These are phyloP conservation scores for Oedothorax gibbosus DNA, from an alignment of 1,140 invertebrate species.

Conservation along the genomic window DNA sequence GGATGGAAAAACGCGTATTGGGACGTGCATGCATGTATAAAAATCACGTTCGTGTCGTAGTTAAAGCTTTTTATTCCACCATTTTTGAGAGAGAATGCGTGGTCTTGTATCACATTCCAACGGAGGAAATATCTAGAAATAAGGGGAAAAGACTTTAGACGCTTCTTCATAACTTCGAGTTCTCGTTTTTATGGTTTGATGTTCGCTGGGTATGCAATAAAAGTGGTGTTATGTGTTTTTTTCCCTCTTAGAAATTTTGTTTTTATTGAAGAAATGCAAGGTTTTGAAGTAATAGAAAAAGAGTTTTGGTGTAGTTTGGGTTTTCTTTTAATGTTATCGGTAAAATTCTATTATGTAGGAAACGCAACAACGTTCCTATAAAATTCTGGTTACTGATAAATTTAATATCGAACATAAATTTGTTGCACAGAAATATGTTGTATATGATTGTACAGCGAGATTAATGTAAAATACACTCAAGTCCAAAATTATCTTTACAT, in stretches of 20 bases:
- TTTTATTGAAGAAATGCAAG: neutral
- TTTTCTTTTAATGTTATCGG: too few species aligned
- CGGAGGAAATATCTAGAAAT: neutral
- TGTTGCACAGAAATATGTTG: too few species aligned
- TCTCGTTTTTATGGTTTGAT: slow-evolving; percentile 19
- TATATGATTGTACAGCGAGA: too few species aligned
- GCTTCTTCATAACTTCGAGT: neutral
- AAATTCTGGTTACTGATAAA: too few species aligned
- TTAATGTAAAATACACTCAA: too few species aligned
- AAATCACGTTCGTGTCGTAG: slow-evolving; percentile 7
- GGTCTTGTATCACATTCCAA: slow-evolving; percentile 1
- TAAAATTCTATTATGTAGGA: too few species aligned
- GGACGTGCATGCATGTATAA: neutral
- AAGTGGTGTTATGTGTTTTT: neutral
- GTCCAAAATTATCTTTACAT: too few species aligned
- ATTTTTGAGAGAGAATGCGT: neutral
- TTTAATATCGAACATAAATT: too few species aligned
- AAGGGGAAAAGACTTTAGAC: neutral
- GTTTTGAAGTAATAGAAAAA: too few species aligned
- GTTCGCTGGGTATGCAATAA: slow-evolving; percentile 18
- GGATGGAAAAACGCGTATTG: neutral
- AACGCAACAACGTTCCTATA: too few species aligned
- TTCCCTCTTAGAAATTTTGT: neutral
- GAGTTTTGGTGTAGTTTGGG: too few species aligned
- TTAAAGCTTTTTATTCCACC: neutral